Percentiles rank a stretch among this genome's conserved stretches.
phyloP scores from a whole-genome alignment of 1,140 invertebrate species.

The Drosophila elegans region DNA sequence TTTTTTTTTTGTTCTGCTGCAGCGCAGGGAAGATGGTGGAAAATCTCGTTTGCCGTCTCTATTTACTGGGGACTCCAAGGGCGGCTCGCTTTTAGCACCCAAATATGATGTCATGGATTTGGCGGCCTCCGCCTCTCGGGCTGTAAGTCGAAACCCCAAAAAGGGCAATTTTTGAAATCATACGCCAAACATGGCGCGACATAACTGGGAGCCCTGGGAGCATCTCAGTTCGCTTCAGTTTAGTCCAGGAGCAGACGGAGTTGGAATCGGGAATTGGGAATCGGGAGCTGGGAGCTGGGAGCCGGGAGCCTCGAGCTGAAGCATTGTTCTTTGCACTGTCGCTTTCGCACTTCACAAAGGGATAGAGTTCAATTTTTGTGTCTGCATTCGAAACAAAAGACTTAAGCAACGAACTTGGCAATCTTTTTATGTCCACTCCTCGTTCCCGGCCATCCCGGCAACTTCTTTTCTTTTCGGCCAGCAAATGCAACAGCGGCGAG shows the following conservation, averaged over 20 bases:
- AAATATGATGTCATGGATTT: slow-evolving; percentile 83
- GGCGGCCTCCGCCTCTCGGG: slow-evolving; percentile 23
- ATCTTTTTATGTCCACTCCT: slow-evolving; percentile 36
- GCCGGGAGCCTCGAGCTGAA: slow-evolving; percentile 33
- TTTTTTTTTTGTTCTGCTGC: slow-evolving; percentile 15
- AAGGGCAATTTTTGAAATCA: slow-evolving; percentile 84
- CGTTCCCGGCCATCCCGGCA: slow-evolving; percentile 1
- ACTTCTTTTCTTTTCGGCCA: slow-evolving; percentile 13
- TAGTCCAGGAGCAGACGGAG: slow-evolving; percentile 15
- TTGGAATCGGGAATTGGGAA: slow-evolving; percentile 10
- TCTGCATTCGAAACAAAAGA: slow-evolving; percentile 81
- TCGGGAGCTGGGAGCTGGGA: slow-evolving; percentile 1
- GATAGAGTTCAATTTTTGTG: slow-evolving; percentile 80
- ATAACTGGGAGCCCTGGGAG: slow-evolving; percentile 66
- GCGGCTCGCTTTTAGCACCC: slow-evolving; percentile 81
- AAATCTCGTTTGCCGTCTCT: slow-evolving; percentile 70
- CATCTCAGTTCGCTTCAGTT: slow-evolving; percentile 14
- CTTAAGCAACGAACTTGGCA: slow-evolving; percentile 80
- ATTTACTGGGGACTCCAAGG: slow-evolving; percentile 55
- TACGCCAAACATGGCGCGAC: slow-evolving; percentile 82
- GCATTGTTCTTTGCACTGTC: slow-evolving; percentile 83
- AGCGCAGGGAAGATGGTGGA: slow-evolving; percentile 9
- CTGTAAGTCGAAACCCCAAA: slow-evolving; percentile 83
- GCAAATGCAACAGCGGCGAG: slow-evolving; percentile 53
- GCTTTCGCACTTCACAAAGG: slow-evolving; percentile 82